Percentiles rank a stretch among this genome's conserved stretches.
Evolutionary conservation across 2,113 vertebrate species (phyloP).

Genomic region (Falcunculus frontatus): DNA sequence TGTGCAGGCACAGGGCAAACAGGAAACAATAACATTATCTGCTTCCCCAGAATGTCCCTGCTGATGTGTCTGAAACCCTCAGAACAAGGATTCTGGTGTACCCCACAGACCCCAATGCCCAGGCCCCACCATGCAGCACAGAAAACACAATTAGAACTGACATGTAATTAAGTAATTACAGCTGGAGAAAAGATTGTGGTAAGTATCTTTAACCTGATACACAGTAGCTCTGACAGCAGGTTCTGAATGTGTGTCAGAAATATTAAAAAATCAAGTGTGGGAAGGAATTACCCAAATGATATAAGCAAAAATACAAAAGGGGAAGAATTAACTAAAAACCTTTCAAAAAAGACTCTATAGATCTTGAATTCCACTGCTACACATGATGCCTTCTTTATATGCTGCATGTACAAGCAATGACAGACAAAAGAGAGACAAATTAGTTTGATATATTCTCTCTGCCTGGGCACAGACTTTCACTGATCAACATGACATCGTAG

Average conservation of each 20-base stretch:
- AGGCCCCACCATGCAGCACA: not conserved
- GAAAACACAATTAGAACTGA: not conserved
- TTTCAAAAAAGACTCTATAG: not conserved
- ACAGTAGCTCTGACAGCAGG: not conserved
- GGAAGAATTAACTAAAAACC: not conserved
- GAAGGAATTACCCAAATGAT: not conserved
- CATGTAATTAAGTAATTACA: not conserved
- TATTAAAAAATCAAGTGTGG: not conserved
- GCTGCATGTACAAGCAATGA: not conserved
- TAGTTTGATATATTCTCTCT: not conserved
- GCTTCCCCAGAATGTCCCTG: not conserved
- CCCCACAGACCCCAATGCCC: not conserved
- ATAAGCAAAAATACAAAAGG: not conserved
- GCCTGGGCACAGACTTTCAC: not conserved
- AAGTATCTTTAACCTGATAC: not conserved
- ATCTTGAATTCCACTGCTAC: not conserved
- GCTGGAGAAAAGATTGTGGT: not conserved
- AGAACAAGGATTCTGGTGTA: not conserved
- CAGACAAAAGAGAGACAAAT: not conserved
- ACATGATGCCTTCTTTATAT: not conserved
- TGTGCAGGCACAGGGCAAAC: not conserved
- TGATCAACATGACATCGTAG: not conserved
- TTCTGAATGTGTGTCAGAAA: not conserved
- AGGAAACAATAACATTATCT: not conserved
- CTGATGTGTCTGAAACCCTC: not conserved